phyloP scores from a whole-genome alignment of 2,888 invertebrate species.

The Listrodromus nycthemerus region DNA sequence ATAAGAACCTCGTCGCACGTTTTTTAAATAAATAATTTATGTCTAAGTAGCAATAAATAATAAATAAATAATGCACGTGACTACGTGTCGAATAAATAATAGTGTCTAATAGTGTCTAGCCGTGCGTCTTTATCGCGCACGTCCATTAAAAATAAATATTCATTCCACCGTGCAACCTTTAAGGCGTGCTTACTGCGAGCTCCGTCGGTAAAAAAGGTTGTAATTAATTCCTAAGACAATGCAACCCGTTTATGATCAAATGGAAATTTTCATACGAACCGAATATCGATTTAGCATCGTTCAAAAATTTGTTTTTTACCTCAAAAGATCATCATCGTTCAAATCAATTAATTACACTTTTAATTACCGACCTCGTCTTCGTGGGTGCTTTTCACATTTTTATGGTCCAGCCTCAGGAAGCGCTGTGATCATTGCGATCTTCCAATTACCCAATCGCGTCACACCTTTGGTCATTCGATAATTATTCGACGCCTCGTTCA shows the following conservation, averaged over 20 bases:
- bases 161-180: not conserved
- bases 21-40: slow-evolving; percentile 26
- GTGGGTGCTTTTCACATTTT: not conserved
- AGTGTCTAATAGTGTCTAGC: slow-evolving; percentile 7
- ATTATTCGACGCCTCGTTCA: slow-evolving; percentile 39
- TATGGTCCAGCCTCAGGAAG: not conserved
- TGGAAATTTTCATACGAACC: not conserved
- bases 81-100: slow-evolving; percentile 29
- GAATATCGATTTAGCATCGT: not conserved
- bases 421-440: slow-evolving; percentile 14
- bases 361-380: not conserved
- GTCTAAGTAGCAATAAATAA: not conserved
- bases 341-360: not conserved
- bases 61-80: slow-evolving; percentile 28
- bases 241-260: not conserved
- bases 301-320: not conserved
- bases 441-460: slow-evolving; percentile 22
- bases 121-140: not conserved
- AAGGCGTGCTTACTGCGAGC: not conserved
- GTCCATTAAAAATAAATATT: not conserved
- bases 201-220: not conserved
- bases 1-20: not conserved
- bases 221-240: not conserved
- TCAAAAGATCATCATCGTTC: not conserved
- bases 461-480: slow-evolving; percentile 4